These are phyloP conservation scores for Drosophila mettleri DNA, from an alignment of 2,888 invertebrate genomes.

Conservation along the genomic window DNA sequence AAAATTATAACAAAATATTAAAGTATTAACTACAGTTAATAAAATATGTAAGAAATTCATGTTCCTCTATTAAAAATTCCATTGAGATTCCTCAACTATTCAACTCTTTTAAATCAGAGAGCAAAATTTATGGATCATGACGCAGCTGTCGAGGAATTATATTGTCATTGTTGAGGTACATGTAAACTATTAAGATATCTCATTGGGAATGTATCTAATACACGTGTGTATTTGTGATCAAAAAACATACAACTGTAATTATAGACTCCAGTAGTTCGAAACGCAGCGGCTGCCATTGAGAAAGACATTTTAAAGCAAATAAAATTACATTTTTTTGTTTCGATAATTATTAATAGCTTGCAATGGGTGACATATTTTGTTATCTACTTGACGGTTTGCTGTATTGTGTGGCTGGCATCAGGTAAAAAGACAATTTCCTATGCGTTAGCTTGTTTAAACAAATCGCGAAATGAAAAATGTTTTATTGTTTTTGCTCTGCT, in stretches of 20 bases:
- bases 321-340: slow-evolving; percentile 49
- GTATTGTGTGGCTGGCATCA: slow-evolving; percentile 9
- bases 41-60: too few relatives aligned
- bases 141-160: background rate
- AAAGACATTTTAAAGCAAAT: slow-evolving; percentile 50
- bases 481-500: slow-evolving; percentile 9
- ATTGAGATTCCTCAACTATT: too few relatives aligned
- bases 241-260: slow-evolving; percentile 53
- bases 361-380: slow-evolving; percentile 43
- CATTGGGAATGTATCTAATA: slow-evolving; percentile 13
- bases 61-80: too few relatives aligned
- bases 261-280: slow-evolving; percentile 50
- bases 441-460: slow-evolving; percentile 41
- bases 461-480: slow-evolving; percentile 28
- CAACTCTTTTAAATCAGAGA: too few relatives aligned
- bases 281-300: slow-evolving; percentile 19
- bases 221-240: slow-evolving; percentile 54
- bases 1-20: background rate
- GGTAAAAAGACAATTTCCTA: slow-evolving; percentile 45
- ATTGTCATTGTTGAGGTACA: background rate
- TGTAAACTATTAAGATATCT: slow-evolving; percentile 27
- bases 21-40: background rate
- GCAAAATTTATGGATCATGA: slow-evolving; percentile 30
- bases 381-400: slow-evolving; percentile 55
- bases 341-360: slow-evolving; percentile 58